Evolutionary conservation across 2,888 invertebrate species (phyloP).

Genomic region (Aphrophora alni): DNA sequence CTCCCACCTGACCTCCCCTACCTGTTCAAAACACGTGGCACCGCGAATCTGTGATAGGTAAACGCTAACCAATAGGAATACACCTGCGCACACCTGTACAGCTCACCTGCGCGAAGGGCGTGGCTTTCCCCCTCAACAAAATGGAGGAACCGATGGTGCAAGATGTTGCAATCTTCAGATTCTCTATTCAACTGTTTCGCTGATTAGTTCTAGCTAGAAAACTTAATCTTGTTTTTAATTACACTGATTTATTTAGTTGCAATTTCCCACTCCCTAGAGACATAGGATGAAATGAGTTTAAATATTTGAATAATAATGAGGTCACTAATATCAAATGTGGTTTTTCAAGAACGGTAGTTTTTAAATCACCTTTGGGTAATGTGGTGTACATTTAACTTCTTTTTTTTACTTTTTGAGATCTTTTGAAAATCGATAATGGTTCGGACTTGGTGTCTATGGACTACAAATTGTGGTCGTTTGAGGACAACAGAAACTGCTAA

Average conservation of each 20-base stretch:
- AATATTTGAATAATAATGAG: no score
- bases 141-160: constrained; percentile 41
- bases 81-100: constrained; percentile 44
- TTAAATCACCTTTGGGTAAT: no score
- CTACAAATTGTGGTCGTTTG: no score
- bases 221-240: background rate
- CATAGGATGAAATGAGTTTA: no score
- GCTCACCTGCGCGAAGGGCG: constrained; percentile 46
- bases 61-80: constrained; percentile 26
- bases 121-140: constrained; percentile 43
- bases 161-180: background rate
- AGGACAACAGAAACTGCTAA: no score
- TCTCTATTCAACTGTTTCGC: background rate
- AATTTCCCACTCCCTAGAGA: no score
- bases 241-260: background rate
- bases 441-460: no score
- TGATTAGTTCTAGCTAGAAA: background rate
- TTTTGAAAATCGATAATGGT: no score
- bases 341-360: no score
- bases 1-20: background rate
- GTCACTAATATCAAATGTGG: no score
- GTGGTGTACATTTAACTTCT: no score
- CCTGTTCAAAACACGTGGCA: background rate
- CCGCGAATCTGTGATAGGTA: constrained; percentile 13
- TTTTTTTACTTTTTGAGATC: no score